Evolutionary conservation across 2,888 invertebrate genomes (phyloP).

Genomic region (Lordiphosa andalusiaca): DNA sequence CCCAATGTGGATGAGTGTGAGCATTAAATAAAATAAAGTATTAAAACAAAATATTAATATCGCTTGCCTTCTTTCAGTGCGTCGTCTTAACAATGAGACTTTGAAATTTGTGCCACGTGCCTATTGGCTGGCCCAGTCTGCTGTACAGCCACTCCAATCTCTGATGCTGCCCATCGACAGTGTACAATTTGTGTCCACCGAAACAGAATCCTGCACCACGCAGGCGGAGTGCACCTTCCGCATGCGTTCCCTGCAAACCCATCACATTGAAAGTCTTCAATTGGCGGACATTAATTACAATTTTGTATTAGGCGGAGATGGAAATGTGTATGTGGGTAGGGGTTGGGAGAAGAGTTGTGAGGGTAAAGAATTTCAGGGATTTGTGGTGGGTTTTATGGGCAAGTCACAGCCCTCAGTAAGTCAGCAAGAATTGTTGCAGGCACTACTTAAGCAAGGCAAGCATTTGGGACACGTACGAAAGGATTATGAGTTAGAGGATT

Average conservation of each 20-base stretch:
- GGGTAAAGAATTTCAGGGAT: conserved; percentile 77
- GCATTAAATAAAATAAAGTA: too few species aligned
- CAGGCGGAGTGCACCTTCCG: conserved; percentile 81
- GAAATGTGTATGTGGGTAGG: conserved; percentile 86
- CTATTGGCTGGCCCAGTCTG: conserved; percentile 58
- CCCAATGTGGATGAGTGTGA: not conserved
- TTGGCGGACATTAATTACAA: conserved; percentile 88
- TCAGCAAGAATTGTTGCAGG: conserved; percentile 82
- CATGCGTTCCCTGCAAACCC: conserved; percentile 84
- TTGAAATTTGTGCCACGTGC: conserved; percentile 46
- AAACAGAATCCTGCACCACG: conserved; percentile 32
- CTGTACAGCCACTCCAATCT: conserved; percentile 18
- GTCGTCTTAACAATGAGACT: conserved; percentile 51
- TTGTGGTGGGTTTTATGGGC: conserved; percentile 87
- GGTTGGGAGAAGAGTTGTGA: conserved; percentile 86
- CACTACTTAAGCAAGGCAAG: conserved; percentile 84
- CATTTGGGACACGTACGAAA: conserved; percentile 82
- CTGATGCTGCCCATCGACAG: conserved; percentile 34
- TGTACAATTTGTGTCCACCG: conserved; percentile 42
- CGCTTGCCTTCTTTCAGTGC: conserved; percentile 31
- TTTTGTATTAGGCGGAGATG: conserved; percentile 89
- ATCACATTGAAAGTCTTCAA: conserved; percentile 83
- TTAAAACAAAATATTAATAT: too few species aligned
- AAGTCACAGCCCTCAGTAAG: conserved; percentile 81
- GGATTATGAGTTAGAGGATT: conserved; percentile 85